A percentile compares a stretch with the other conserved stretches of the same genome.
phyloP scores from a whole-genome alignment of 2,113 vertebrate species.

The Poeciliopsis turrubarensis region DNA sequence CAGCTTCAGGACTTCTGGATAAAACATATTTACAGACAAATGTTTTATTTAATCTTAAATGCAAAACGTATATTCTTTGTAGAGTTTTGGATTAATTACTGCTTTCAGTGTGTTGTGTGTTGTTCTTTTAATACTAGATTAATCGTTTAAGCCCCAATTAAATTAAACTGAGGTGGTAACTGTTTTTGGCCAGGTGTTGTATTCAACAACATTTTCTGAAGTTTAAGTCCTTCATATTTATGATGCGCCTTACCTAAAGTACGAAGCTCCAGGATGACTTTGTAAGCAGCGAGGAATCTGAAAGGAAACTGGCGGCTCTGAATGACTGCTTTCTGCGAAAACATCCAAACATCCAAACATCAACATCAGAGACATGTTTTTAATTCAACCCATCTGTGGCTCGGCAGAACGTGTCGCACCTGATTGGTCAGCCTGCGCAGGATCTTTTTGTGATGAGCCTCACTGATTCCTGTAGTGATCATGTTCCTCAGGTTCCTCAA shows the following conservation, averaged over 20 bases:
- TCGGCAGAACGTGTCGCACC: conserved; percentile 58
- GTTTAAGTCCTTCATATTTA: neutral
- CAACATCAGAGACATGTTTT: neutral
- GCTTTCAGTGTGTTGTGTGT: too few species aligned
- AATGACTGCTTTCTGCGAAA: conserved; percentile 81
- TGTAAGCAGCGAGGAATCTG: conserved; percentile 88
- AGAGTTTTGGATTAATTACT: too few species aligned
- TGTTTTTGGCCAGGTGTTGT: too few species aligned
- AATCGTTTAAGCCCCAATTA: too few species aligned
- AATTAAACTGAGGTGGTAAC: too few species aligned
- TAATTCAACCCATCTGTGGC: neutral
- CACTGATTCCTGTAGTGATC: conserved; percentile 83
- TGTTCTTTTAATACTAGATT: too few species aligned
- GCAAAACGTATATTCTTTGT: too few species aligned
- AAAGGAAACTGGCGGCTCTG: conserved; percentile 88
- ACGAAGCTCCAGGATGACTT: conserved; percentile 79
- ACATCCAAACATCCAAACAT: neutral
- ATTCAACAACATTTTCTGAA: too few species aligned
- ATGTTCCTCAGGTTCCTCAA: conserved; percentile 89
- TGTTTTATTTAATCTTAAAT: too few species aligned
- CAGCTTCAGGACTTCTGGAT: too few species aligned
- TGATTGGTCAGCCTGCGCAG: conserved; percentile 80
- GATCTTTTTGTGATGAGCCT: conserved; percentile 81
- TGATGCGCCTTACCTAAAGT: conserved; percentile 54
- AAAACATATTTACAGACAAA: too few species aligned